A percentile compares a stretch with the other conserved stretches of the same genome.
These are phyloP conservation scores for Campodea augens DNA, from an alignment of 1,140 invertebrate species.

Conservation along the genomic window DNA sequence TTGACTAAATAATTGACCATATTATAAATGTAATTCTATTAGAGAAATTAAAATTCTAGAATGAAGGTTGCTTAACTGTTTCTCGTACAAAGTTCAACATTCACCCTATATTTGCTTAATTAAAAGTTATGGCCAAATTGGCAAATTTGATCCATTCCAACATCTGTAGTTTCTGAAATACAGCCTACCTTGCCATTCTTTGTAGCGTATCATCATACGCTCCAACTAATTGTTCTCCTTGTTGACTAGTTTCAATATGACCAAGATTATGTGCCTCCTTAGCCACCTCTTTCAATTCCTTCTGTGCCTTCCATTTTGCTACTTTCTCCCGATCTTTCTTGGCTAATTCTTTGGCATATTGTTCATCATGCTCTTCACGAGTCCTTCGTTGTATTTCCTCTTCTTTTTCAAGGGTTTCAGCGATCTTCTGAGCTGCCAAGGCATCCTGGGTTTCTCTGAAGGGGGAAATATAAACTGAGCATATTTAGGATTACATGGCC, in stretches of 20 bases:
- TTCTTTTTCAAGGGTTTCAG: conserved; percentile 38
- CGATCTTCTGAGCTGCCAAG: conserved; percentile 38
- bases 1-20: no score
- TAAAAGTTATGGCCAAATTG: no score
- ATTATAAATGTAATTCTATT: no score
- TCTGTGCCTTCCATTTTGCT: not conserved
- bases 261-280: not conserved
- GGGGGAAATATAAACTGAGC: conserved; percentile 4
- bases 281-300: not conserved
- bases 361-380: conserved; percentile 24
- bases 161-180: no score
- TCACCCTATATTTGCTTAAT: no score
- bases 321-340: not conserved
- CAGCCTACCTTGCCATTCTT: not conserved
- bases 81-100: no score
- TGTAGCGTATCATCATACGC: not conserved
- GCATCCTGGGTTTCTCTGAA: conserved; percentile 49
- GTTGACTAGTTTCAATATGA: no score
- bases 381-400: conserved; percentile 31
- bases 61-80: no score
- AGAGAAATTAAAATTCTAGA: no score
- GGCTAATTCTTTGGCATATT: conserved; percentile 12
- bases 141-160: no score
- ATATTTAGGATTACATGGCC: no score
- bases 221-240: not conserved